phyloP scores from a whole-genome alignment of 1,140 invertebrate genomes.

The Diabrotica virgifera region DNA sequence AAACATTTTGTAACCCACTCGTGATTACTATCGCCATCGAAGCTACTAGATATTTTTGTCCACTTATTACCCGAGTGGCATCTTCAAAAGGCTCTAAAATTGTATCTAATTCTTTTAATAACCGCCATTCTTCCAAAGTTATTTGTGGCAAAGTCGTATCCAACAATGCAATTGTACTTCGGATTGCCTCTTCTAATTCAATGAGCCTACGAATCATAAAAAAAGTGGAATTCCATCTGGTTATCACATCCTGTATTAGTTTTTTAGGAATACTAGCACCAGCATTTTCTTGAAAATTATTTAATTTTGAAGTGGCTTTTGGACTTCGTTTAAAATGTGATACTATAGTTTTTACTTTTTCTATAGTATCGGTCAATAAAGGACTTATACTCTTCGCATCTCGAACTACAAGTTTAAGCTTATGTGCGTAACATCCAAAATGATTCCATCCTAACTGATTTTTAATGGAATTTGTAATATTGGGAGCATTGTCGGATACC shows the following conservation, averaged over 20 bases:
- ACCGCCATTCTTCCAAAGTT: too few relatives aligned
- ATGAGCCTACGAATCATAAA: constrained; percentile 27
- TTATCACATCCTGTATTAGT: constrained; percentile 18
- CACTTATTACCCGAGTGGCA: too few relatives aligned
- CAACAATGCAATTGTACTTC: not conserved
- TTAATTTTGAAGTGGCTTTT: constrained; percentile 19
- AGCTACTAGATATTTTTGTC: too few relatives aligned
- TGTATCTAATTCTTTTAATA: too few relatives aligned
- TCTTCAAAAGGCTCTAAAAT: too few relatives aligned
- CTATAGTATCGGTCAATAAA: constrained; percentile 15
- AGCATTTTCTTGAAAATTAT: constrained; percentile 20
- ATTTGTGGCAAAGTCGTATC: too few relatives aligned
- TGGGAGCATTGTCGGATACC: constrained; percentile 25
- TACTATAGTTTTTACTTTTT: constrained; percentile 27
- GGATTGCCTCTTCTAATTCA: constrained; percentile 26
- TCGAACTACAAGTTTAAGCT: constrained; percentile 18
- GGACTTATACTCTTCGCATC: constrained; percentile 4
- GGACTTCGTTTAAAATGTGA: constrained; percentile 20
- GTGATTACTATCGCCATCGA: too few relatives aligned
- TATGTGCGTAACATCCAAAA: constrained; percentile 28
- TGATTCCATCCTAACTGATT: constrained; percentile 18
- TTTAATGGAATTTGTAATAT: constrained; percentile 24
- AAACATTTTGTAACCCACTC: too few relatives aligned
- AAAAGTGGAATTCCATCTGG: constrained; percentile 27
- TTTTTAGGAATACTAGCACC: constrained; percentile 2